phyloP scores from a whole-genome alignment of 2,113 vertebrate species.

The Pelmatolapia mariae region DNA sequence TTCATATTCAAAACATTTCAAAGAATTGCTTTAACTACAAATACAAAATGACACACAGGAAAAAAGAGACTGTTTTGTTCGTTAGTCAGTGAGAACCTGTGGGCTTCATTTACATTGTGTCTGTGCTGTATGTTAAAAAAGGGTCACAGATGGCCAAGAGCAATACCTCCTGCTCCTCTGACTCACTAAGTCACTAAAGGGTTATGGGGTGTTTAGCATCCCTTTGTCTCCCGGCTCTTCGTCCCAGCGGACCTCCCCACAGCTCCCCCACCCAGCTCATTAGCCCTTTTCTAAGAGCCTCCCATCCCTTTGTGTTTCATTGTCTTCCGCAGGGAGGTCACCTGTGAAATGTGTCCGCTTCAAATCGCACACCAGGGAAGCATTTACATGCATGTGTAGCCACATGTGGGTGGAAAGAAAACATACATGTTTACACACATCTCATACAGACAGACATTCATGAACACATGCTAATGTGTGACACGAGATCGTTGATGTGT shows the following conservation, averaged over 20 bases:
- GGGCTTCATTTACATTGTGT: conserved; percentile 12
- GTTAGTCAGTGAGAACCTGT: neutral
- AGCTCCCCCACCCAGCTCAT: conserved; percentile 28
- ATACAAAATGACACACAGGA: neutral
- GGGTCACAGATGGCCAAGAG: conserved; percentile 31
- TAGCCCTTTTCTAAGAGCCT: conserved; percentile 11
- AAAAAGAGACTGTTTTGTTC: neutral
- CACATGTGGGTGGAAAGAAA: neutral
- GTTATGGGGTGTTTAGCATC: conserved; percentile 37
- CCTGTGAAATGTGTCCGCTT: conserved; percentile 25
- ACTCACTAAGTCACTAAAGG: conserved; percentile 18
- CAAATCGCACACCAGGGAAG: neutral
- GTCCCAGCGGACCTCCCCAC: conserved; percentile 15
- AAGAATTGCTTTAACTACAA: neutral
- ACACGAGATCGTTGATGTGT: accelerated
- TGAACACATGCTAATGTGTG: neutral
- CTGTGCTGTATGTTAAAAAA: neutral
- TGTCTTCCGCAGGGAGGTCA: conserved; percentile 28
- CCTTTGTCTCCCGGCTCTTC: conserved; percentile 41
- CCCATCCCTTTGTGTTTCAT: neutral
- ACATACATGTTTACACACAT: neutral
- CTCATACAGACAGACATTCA: neutral
- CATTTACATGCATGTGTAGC: neutral
- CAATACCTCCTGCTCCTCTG: neutral
- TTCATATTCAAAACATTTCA: neutral